A percentile compares a stretch with the other conserved stretches of the same genome.
These are phyloP conservation scores for Thaumetopoea pityocampa DNA, from an alignment of 1,140 invertebrate genomes.

Conservation along the genomic window DNA sequence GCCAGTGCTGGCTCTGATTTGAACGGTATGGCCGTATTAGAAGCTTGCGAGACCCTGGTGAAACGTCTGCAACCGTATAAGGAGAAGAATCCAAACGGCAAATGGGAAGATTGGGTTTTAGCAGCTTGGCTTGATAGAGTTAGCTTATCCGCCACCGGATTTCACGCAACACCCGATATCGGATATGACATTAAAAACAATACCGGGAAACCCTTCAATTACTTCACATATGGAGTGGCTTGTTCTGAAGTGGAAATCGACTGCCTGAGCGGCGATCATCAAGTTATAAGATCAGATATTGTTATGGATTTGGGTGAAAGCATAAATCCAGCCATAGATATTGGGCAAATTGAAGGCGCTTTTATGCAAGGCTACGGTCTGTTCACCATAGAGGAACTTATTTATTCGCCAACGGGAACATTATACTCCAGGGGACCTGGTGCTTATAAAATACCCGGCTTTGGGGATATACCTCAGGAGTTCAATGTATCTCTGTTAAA, in stretches of 20 bases:
- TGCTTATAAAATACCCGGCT: constrained; percentile 94
- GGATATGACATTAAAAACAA: constrained; percentile 86
- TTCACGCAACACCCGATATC: constrained; percentile 88
- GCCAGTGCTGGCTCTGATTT: constrained; percentile 94
- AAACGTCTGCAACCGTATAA: constrained; percentile 87
- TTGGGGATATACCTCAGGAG: constrained; percentile 91
- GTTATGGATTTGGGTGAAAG: constrained; percentile 96
- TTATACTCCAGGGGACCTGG: constrained; percentile 92
- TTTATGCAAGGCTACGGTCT: constrained; percentile 96
- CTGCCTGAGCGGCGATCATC: constrained; percentile 91
- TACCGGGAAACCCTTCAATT: constrained; percentile 84
- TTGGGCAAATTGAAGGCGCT: constrained; percentile 96
- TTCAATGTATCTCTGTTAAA: constrained; percentile 96
- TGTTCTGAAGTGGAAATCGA: constrained; percentile 92
- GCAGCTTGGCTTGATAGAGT: constrained; percentile 89
- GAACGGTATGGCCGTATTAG: constrained; percentile 95
- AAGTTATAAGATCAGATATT: constrained; percentile 91
- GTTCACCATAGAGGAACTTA: constrained; percentile 93
- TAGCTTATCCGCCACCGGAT: constrained; percentile 90
- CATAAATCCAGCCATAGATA: constrained; percentile 96
- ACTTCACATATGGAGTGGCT: constrained; percentile 88
- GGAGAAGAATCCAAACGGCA: constrained; percentile 85
- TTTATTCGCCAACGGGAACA: constrained; percentile 89
- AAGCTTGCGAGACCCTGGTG: constrained; percentile 88
- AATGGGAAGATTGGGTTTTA: constrained; percentile 91